phyloP scores from a whole-genome alignment of 2,113 vertebrate genomes.

The Motacilla tschutschensis region DNA sequence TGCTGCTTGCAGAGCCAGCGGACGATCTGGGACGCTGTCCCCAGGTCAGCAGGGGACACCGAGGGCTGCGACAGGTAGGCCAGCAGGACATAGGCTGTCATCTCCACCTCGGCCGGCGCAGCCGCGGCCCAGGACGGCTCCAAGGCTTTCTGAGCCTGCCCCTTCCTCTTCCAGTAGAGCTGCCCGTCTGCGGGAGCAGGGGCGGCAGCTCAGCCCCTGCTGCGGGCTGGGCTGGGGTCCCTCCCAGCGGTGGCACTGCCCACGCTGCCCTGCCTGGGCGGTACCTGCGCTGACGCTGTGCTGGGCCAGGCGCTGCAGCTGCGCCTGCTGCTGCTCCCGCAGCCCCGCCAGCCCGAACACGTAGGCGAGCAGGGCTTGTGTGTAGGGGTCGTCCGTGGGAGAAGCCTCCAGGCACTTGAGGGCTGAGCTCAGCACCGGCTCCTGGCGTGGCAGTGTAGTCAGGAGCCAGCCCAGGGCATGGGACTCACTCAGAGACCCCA shows the following conservation, averaged over 20 bases:
- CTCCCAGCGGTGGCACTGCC: neutral
- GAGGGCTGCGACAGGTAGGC: constrained; percentile 14
- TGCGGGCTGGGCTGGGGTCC: rapidly evolving
- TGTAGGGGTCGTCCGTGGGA: neutral
- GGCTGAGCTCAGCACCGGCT: neutral
- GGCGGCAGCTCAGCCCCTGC: neutral
- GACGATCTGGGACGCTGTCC: neutral
- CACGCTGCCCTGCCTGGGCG: rapidly evolving
- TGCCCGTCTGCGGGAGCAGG: neutral
- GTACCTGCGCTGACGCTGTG: neutral
- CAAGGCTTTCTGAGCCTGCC: neutral
- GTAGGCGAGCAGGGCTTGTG: neutral
- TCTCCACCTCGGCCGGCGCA: neutral
- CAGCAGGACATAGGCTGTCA: constrained; percentile 24
- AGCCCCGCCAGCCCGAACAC: neutral
- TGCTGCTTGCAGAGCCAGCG: constrained; percentile 51
- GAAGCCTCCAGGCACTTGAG: constrained; percentile 32
- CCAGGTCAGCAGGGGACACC: neutral
- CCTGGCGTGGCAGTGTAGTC: neutral
- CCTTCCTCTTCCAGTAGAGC: constrained; percentile 26
- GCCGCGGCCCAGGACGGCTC: neutral
- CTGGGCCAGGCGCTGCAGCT: constrained; percentile 5
- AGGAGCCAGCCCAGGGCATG: neutral
- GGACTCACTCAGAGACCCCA: rapidly evolving
- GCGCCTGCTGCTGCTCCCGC: neutral